Evolutionary conservation across 2,888 invertebrate species (phyloP).

Genomic region (Anoplius nigerrimus): DNA sequence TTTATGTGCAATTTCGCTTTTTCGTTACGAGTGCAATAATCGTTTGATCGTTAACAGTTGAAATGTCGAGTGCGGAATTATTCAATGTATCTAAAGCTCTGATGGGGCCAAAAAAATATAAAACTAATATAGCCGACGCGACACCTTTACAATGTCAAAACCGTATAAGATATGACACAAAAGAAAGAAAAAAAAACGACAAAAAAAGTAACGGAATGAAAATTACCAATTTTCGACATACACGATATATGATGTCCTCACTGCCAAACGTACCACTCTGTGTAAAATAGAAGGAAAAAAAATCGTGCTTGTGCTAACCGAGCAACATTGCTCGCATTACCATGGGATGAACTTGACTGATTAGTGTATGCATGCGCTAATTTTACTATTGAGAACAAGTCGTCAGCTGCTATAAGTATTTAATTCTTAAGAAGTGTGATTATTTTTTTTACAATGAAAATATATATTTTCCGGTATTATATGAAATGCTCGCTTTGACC

Average conservation of each 20-base stretch:
- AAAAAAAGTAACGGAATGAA: too few relatives aligned
- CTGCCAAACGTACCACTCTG: constrained; percentile 71
- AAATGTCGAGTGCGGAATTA: constrained; percentile 50
- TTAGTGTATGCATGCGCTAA: constrained; percentile 69
- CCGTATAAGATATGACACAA: constrained; percentile 33
- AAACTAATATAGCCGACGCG: constrained; percentile 55
- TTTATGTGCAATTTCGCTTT: too few relatives aligned
- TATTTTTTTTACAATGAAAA: constrained; percentile 74
- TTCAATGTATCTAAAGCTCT: constrained; percentile 65
- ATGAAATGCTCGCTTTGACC: constrained; percentile 72
- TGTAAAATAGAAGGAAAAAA: constrained; percentile 49
- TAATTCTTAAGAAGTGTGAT: constrained; percentile 73
- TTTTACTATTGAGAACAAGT: constrained; percentile 67
- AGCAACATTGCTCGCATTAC: constrained; percentile 50
- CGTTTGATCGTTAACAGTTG: background rate
- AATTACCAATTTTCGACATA: constrained; percentile 60
- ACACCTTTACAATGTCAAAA: constrained; percentile 40
- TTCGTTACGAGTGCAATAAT: too few relatives aligned
- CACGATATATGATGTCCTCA: constrained; percentile 67
- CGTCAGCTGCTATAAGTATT: constrained; percentile 72
- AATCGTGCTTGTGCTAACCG: constrained; percentile 59
- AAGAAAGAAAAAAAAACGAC: constrained; percentile 1
- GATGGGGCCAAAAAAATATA: constrained; percentile 69
- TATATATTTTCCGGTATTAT: constrained; percentile 75
- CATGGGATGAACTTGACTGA: constrained; percentile 65